These are phyloP conservation scores for Cylas formicarius DNA, from an alignment of 1,140 invertebrate genomes.

Conservation along the genomic window DNA sequence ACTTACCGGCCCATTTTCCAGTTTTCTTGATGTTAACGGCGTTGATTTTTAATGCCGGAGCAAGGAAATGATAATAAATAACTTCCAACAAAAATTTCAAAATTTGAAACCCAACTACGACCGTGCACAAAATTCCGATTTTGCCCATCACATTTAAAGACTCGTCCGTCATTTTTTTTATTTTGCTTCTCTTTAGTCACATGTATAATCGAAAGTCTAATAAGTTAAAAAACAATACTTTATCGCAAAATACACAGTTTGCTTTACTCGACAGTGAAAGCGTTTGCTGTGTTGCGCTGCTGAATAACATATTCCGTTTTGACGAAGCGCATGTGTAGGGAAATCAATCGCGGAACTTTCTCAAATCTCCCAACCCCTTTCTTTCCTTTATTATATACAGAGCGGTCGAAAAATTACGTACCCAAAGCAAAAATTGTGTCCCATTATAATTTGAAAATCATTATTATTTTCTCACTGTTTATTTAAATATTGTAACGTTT, in stretches of 20 bases:
- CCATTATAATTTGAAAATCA: too few species aligned
- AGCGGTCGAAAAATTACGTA: too few species aligned
- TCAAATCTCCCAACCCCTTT: conserved; percentile 7
- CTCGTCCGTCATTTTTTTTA: conserved; percentile 6
- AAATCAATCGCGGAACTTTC: conserved; percentile 16
- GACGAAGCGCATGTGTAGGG: conserved; percentile 10
- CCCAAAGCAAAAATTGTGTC: too few species aligned
- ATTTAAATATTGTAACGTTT: too few species aligned
- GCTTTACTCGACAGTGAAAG: conserved; percentile 4
- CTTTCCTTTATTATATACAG: too few species aligned
- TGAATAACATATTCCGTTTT: conserved; percentile 20
- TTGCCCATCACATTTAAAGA: conserved; percentile 20
- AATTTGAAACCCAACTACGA: conserved; percentile 32
- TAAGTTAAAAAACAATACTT: conserved; percentile 3
- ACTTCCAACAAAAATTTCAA: conserved; percentile 26
- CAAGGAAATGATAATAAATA: conserved; percentile 42
- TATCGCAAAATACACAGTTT: conserved; percentile 2
- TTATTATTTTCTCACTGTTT: too few species aligned
- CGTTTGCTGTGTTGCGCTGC: background rate
- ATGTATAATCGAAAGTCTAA: too few species aligned
- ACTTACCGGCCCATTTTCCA: conserved; percentile 48
- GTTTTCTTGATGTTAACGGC: conserved; percentile 40
- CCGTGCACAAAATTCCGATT: conserved; percentile 30
- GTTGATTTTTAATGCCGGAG: conserved; percentile 39
- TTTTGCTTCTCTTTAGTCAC: too few species aligned